These are phyloP conservation scores for Drosophila gaucha DNA, from an alignment of 2,888 invertebrate genomes.

Conservation along the genomic window DNA sequence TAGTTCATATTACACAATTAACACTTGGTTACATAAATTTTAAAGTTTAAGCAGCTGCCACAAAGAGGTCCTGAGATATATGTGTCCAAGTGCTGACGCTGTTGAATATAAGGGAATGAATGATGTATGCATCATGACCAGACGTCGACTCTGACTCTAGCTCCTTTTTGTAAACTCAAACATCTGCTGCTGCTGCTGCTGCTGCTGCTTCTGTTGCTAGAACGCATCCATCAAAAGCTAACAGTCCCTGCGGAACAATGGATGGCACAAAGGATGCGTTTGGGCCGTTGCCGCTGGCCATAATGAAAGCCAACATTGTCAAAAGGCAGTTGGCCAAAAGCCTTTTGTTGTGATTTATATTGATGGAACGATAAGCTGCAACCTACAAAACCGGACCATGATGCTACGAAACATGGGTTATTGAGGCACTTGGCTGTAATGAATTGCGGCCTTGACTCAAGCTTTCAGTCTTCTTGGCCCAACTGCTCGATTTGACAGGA, in stretches of 20 bases:
- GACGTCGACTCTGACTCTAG: constrained; percentile 28
- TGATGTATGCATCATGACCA: constrained; percentile 53
- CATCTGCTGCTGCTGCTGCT: constrained; percentile 44
- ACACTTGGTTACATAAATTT: constrained; percentile 10
- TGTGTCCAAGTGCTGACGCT: constrained; percentile 16
- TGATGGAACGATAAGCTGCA: constrained; percentile 60
- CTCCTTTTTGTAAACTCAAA: constrained; percentile 40
- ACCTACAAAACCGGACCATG: constrained; percentile 4
- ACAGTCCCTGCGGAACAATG: constrained; percentile 48
- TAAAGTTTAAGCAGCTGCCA: constrained; percentile 12
- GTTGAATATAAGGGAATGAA: constrained; percentile 14
- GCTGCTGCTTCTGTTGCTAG: constrained; percentile 28
- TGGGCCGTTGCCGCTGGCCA: constrained; percentile 18
- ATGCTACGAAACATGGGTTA: constrained; percentile 40
- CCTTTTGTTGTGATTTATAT: constrained; percentile 78
- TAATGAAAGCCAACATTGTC: constrained; percentile 54
- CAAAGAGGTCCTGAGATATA: constrained; percentile 8
- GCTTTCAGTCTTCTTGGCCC: background rate
- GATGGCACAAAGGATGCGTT: constrained; percentile 54
- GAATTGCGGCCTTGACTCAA: constrained; percentile 34
- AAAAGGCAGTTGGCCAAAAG: constrained; percentile 62
- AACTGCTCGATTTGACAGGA: background rate
- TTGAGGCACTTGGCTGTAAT: constrained; percentile 60
- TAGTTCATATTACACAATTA: constrained; percentile 20
- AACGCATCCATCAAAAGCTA: constrained; percentile 70